phyloP scores from a whole-genome alignment of 2,113 vertebrate genomes.

The Mustela lutreola region DNA sequence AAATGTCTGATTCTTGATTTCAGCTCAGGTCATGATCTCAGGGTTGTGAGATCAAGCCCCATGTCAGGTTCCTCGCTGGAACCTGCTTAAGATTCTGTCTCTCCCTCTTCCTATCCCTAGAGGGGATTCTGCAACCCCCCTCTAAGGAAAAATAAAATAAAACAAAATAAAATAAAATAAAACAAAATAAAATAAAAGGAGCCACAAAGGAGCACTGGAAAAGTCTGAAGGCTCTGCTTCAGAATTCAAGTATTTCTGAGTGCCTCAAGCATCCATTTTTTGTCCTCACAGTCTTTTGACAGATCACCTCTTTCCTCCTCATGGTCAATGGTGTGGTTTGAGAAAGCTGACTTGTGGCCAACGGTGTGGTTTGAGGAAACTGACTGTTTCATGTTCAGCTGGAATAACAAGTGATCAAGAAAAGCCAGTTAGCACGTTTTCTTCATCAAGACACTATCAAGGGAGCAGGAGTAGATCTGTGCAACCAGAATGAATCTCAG shows the following conservation, averaged over 20 bases:
- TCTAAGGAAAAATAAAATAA: not conserved
- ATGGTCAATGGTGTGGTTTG: accelerated
- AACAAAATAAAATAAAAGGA: not conserved
- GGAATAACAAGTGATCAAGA: not conserved
- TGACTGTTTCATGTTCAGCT: not conserved
- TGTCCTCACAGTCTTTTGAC: not conserved
- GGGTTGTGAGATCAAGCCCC: not conserved
- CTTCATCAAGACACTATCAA: not conserved
- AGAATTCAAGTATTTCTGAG: not conserved
- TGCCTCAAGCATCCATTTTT: not conserved
- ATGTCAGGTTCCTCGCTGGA: not conserved
- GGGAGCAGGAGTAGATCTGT: not conserved
- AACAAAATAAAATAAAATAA: too few species aligned
- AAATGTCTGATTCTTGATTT: not conserved
- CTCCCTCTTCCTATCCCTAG: not conserved
- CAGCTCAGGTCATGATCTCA: not conserved
- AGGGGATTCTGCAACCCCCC: not conserved
- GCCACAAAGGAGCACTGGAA: too few species aligned
- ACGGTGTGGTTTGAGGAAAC: accelerated
- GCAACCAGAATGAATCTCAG: not conserved
- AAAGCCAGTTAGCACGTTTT: not conserved
- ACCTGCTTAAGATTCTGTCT: not conserved
- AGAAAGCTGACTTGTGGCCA: not conserved
- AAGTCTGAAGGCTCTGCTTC: not conserved
- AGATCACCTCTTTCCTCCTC: not conserved